Conservation (phyloP, 2,888 invertebrate species). For the Psylliodes chrysocephalus region DNA sequence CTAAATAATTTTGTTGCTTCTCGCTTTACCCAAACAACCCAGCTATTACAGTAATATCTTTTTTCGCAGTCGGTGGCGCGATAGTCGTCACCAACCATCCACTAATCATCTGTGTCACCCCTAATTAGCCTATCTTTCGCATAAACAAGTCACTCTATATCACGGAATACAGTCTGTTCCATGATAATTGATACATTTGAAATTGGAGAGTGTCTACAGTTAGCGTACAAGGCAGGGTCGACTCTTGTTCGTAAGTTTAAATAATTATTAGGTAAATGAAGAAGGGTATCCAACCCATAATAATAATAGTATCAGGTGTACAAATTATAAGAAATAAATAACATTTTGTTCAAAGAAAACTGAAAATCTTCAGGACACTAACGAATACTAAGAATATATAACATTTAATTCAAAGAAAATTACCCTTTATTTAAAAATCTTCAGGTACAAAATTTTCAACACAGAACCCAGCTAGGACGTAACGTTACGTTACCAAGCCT, state of each 20-base stretch:
- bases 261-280: slow-evolving; percentile 25
- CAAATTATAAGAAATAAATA: no score
- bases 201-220: slow-evolving; percentile 50
- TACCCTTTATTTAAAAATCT: no score
- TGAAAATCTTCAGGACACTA: no score
- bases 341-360: no score
- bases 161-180: slow-evolving; percentile 55
- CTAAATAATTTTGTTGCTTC: background rate
- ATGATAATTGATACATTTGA: slow-evolving; percentile 60
- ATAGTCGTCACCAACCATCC: slow-evolving; percentile 47
- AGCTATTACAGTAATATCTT: slow-evolving; percentile 24
- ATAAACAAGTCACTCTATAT: slow-evolving; percentile 60
- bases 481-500: no score
- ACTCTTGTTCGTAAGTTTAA: background rate
- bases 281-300: no score
- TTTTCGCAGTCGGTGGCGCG: slow-evolving; percentile 34
- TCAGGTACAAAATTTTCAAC: no score
- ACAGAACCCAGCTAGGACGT: no score
- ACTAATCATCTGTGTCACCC: slow-evolving; percentile 58
- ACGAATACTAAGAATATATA: no score
- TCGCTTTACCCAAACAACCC: background rate
- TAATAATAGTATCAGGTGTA: no score
- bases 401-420: no score
- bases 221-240: slow-evolving; percentile 6
- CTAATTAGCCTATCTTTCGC: slow-evolving; percentile 61